Evolutionary conservation across 2,113 vertebrate species (phyloP).

Genomic region (Daubentonia madagascariensis): DNA sequence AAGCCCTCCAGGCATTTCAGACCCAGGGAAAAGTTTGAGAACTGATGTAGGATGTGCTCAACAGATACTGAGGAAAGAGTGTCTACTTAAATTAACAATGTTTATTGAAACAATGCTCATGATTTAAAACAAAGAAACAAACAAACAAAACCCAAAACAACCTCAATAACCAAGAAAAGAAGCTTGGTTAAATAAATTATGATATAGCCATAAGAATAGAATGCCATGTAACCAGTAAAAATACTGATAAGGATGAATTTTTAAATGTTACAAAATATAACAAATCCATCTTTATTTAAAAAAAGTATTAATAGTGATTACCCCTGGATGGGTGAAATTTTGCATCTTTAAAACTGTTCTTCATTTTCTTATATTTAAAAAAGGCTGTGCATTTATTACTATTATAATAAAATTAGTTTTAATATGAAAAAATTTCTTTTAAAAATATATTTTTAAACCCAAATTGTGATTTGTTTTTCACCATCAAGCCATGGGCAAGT

Average conservation of each 20-base stretch:
- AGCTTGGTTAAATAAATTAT: not conserved
- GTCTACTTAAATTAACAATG: not conserved
- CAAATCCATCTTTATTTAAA: not conserved
- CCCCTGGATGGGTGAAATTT: not conserved
- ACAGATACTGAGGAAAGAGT: not conserved
- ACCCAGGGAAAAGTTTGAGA: not conserved
- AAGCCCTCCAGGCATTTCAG: not conserved
- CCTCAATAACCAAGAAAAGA: not conserved
- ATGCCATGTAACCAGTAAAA: not conserved
- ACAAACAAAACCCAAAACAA: not conserved
- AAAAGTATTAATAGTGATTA: not conserved
- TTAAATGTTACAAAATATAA: not conserved
- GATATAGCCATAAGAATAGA: not conserved
- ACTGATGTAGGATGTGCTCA: not conserved
- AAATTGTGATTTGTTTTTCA: not conserved
- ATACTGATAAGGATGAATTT: not conserved
- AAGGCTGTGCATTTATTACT: not conserved
- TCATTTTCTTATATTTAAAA: not conserved
- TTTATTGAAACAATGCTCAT: not conserved
- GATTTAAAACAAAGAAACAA: not conserved
- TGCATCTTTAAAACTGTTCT: not conserved
- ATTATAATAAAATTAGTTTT: not conserved
- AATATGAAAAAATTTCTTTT: not conserved
- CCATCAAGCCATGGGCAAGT: not conserved
- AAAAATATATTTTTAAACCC: not conserved